phyloP scores from a whole-genome alignment of 2,797 vertebrate species.

The Botia kubotai region DNA sequence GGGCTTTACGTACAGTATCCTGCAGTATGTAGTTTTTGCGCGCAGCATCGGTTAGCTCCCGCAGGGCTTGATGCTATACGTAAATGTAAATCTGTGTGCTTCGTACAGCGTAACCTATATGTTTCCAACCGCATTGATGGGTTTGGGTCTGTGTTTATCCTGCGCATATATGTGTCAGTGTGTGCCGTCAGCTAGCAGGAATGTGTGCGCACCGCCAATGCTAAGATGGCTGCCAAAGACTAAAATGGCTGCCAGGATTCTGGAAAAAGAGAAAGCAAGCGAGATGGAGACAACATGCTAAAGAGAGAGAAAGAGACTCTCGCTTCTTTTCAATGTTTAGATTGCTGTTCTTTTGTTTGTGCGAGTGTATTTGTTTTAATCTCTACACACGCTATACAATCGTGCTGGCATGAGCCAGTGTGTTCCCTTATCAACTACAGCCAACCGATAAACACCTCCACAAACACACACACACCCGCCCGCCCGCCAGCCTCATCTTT shows the following conservation, averaged over 20 bases:
- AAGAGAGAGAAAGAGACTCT: slow-evolving; percentile 54
- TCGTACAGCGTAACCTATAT: slow-evolving; percentile 23
- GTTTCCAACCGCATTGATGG: slow-evolving; percentile 36
- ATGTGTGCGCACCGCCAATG: slow-evolving; percentile 84
- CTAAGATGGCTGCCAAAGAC: slow-evolving; percentile 97
- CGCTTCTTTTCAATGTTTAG: slow-evolving; percentile 70
- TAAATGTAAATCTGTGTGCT: background rate
- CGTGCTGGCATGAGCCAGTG: slow-evolving; percentile 75
- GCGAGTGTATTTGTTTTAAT: slow-evolving; percentile 67
- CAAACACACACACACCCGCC: slow-evolving; percentile 32
- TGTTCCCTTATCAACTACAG: slow-evolving; percentile 78
- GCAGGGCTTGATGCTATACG: background rate
- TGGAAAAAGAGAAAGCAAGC: slow-evolving; percentile 72
- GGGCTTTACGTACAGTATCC: background rate
- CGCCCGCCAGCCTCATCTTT: slow-evolving; percentile 18
- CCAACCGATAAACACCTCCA: slow-evolving; percentile 78
- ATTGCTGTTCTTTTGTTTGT: slow-evolving; percentile 79
- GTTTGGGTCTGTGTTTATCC: slow-evolving; percentile 52
- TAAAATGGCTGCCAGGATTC: slow-evolving; percentile 89
- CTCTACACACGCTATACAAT: slow-evolving; percentile 79
- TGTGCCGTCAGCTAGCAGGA: slow-evolving; percentile 82
- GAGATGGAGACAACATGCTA: slow-evolving; percentile 57
- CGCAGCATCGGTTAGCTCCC: background rate
- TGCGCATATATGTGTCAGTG: slow-evolving; percentile 63
- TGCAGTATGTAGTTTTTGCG: background rate